Base-by-base conservation (phyloP, 2,113 vertebrate genomes). In the Phalacrocorax carbo region DNA sequence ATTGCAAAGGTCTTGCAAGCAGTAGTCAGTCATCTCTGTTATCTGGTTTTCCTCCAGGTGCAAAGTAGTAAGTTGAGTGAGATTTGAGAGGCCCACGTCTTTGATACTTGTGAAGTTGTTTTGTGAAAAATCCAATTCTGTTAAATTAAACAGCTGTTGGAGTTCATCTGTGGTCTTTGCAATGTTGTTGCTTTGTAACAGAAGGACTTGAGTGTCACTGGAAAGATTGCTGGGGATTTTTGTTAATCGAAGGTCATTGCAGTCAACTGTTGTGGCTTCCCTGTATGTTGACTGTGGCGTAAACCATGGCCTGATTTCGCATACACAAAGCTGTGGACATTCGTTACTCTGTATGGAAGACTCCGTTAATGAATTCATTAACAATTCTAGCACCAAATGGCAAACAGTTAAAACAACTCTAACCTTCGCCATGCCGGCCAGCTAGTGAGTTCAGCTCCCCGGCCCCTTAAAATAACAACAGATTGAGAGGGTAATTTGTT, bases 21-120 rank as follows among this genome's bases (percentile, higher is more conserved):
- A 99, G 95, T 98, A 99, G 96, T 99, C 99, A 4, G 98, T 98
- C 99, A 99, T 99, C 97, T 99, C 99, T 0, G 98, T 98, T 65
- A 99, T 99, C 97, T 99, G 99, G 94, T 99, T 99, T 95, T 99
- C 99, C 95, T 99, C 99, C 89, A 99, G 94, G 96, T 99, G 99
- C 76, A 99, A 98, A 4, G 99, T 99, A 3, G 99, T 99, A 16
- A 99, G 99, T 81, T 99, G 99, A 23, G 98, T 99, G 97, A 99
- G 99, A 90, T 99, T 99, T 38, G 97, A 98, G 87, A 99, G 98
- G 54, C 99, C 99, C 75, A 99, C 99, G 18, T 99, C 99, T 81
- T 94, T 98, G 88, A 99, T 99, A 78, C 94, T 99, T 11, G 99
- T 99, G 94, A 99, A 99, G 97, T 99, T 99, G 91, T 99, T 99